phyloP scores from a whole-genome alignment of 2,888 invertebrate genomes.

The Yponomeuta cagnagella region DNA sequence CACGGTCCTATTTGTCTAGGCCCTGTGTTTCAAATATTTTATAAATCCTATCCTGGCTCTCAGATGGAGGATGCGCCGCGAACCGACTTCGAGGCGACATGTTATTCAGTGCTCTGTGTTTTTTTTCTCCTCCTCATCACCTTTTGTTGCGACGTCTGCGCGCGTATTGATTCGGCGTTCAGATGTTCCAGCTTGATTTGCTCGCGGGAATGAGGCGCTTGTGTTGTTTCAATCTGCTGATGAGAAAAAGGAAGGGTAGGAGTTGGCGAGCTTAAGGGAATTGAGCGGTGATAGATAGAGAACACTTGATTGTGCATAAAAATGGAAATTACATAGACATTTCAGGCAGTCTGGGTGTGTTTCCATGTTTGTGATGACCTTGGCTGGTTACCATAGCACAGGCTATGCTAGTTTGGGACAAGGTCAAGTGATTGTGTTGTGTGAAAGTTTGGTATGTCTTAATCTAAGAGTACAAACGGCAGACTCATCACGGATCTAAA shows the following conservation, averaged over 20 bases:
- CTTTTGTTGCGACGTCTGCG: conserved; percentile 42
- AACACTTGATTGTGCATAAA: too few relatives aligned
- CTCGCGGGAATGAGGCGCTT: neutral
- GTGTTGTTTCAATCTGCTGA: neutral
- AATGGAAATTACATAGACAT: too few relatives aligned
- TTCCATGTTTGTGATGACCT: too few relatives aligned
- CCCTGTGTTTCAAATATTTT: neutral
- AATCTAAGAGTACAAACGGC: too few relatives aligned
- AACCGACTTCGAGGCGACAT: conserved; percentile 10
- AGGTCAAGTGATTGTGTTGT: too few relatives aligned
- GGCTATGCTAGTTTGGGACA: too few relatives aligned
- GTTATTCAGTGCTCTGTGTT: conserved; percentile 26
- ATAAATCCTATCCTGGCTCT: conserved; percentile 18
- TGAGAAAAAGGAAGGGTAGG: neutral
- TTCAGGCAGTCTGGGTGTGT: too few relatives aligned
- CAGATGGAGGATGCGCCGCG: neutral
- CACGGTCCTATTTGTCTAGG: too few relatives aligned
- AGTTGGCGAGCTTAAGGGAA: neutral
- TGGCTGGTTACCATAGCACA: too few relatives aligned
- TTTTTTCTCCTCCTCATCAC: conserved; percentile 47
- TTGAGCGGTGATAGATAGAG: neutral
- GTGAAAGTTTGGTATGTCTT: too few relatives aligned
- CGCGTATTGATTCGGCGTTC: conserved; percentile 20
- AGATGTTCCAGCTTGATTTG: conserved; percentile 8
- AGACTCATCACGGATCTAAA: too few relatives aligned